These are phyloP conservation scores for Taxidea taxus DNA, from an alignment of 2,113 vertebrate genomes.

Conservation along the genomic window DNA sequence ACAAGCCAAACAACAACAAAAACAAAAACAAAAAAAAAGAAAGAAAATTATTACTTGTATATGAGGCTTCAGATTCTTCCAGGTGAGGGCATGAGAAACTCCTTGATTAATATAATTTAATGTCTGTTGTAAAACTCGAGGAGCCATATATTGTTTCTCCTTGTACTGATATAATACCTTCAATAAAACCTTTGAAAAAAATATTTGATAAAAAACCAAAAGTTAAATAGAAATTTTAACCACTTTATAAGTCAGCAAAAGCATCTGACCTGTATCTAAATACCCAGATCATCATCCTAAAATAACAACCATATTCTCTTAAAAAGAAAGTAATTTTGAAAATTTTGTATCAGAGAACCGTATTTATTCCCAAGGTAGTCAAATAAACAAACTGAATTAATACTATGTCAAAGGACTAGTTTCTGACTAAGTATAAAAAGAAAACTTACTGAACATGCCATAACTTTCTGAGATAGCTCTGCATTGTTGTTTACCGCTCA, in stretches of 20 bases:
- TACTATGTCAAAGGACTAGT: neutral
- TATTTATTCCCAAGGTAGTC: neutral
- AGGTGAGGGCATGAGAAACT: conserved; percentile 96
- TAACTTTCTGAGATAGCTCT: neutral
- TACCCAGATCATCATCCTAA: neutral
- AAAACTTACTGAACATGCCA: neutral
- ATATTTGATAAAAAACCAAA: neutral
- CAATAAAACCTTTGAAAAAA: conserved; percentile 90
- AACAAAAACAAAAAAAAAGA: no score
- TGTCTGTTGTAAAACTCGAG: conserved; percentile 97
- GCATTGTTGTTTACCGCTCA: neutral
- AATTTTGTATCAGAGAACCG: neutral
- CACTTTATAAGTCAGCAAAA: conserved; percentile 7
- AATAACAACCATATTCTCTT: neutral
- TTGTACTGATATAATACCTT: conserved; percentile 99
- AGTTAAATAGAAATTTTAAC: conserved; percentile 39
- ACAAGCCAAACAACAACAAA: no score
- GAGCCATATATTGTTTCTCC: conserved; percentile 98
- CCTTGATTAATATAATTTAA: conserved; percentile 99
- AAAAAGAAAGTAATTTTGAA: neutral
- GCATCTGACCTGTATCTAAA: neutral
- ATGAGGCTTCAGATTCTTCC: conserved; percentile 98
- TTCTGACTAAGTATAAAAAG: neutral
- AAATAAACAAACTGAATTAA: neutral
- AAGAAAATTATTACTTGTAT: conserved; percentile 91